phyloP scores from a whole-genome alignment of 2,888 invertebrate genomes.

The Caenorhabditis sp. region DNA sequence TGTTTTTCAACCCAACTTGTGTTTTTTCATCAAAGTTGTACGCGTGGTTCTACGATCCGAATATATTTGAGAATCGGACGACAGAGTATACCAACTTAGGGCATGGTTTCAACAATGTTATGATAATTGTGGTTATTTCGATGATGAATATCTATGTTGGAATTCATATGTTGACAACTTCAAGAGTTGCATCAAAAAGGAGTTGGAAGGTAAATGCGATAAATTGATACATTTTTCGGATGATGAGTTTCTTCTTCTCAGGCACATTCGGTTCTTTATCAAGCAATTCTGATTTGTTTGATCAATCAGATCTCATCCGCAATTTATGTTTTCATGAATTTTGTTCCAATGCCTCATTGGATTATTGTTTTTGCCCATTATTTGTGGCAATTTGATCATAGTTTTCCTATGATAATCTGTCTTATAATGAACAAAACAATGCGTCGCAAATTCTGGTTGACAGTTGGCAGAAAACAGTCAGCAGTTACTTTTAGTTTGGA shows the following conservation, averaged over 20 bases:
- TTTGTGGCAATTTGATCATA: constrained; percentile 8
- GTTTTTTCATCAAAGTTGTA: constrained; percentile 4
- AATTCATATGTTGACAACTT: background rate
- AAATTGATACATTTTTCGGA: too few species aligned
- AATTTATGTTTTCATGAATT: constrained; percentile 10
- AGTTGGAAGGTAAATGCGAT: background rate
- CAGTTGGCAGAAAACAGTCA: background rate
- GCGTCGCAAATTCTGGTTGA: background rate
- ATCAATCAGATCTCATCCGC: constrained; percentile 4
- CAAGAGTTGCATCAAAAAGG: background rate
- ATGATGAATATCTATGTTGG: constrained; percentile 1
- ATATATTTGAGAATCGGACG: constrained; percentile 1
- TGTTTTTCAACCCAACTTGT: constrained; percentile 1
- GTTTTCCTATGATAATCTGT: background rate
- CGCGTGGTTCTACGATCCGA: constrained; percentile 10
- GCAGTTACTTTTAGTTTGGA: too few species aligned
- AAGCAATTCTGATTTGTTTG: constrained; percentile 4
- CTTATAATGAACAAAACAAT: constrained; percentile 6
- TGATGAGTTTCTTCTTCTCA: too few species aligned
- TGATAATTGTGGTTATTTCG: background rate
- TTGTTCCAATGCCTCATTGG: constrained; percentile 1
- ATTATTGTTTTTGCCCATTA: constrained; percentile 2
- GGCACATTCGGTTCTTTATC: background rate
- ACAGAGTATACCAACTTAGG: constrained; percentile 4
- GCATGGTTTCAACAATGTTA: constrained; percentile 6